phyloP scores from a whole-genome alignment of 2,113 vertebrate genomes.

The Ornithorhynchus anatinus region DNA sequence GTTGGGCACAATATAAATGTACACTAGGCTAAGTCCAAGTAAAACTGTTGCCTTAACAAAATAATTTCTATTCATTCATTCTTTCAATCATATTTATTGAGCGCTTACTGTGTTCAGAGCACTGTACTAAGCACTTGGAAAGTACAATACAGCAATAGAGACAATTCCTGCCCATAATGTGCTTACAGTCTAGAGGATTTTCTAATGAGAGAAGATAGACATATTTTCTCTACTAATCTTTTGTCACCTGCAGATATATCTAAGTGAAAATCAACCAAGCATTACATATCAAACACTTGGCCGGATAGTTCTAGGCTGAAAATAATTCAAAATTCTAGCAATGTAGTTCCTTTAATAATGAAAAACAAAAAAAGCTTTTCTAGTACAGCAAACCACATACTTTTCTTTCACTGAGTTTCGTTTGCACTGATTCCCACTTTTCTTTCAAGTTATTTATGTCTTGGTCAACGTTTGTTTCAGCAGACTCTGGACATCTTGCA shows the following conservation, averaged over 20 bases:
- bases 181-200: no score
- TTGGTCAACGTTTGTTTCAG: constrained; percentile 89
- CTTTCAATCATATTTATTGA: no score
- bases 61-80: no score
- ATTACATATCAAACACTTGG: not conserved
- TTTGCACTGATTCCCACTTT: constrained; percentile 91
- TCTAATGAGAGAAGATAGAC: not conserved
- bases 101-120: no score
- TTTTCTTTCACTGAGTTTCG: constrained; percentile 90
- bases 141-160: no score
- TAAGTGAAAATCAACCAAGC: not conserved
- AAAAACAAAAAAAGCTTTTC: no score
- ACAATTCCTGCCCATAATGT: not conserved
- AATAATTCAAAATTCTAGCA: constrained; percentile 16
- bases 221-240: not conserved
- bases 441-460: constrained; percentile 91
- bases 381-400: constrained; percentile 68
- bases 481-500: constrained; percentile 76
- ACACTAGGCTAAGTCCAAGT: no score
- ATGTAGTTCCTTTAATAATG: no score
- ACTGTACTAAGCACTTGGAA: no score
- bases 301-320: not conserved
- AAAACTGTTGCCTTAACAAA: no score
- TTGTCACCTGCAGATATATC: not conserved
- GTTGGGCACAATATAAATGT: no score